Evolutionary conservation across 2,113 vertebrate species (phyloP).

Genomic region (Leucopternis melanops): DNA sequence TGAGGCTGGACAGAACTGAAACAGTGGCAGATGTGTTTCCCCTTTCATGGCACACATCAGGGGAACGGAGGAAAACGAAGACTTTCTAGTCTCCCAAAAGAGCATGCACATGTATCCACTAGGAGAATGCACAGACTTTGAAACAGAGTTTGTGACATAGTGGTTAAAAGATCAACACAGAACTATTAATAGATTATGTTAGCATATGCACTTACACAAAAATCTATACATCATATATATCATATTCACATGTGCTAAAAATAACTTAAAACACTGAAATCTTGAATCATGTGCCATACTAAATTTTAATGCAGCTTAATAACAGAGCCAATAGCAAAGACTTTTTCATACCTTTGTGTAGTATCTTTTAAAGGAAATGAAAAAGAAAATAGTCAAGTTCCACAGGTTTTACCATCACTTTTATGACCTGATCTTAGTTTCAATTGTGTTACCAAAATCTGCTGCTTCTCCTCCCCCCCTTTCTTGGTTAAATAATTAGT

Average conservation of each 20-base stretch:
- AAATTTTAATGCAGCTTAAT: neutral
- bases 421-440: neutral
- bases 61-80: fast-evolving
- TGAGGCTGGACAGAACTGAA: neutral
- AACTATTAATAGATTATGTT: neutral
- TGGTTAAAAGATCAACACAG: neutral
- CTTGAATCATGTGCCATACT: neutral
- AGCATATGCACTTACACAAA: neutral
- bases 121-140: neutral
- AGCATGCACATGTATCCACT: fast-evolving
- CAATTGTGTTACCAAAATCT: neutral
- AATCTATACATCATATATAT: fast-evolving
- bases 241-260: neutral
- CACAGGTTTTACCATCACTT: neutral
- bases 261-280: neutral
- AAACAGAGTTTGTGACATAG: neutral
- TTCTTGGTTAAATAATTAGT: neutral
- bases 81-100: neutral
- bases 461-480: neutral
- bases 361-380: neutral
- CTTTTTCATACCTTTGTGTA: neutral
- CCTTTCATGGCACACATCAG: neutral
- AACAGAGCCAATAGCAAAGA: neutral
- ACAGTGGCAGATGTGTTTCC: neutral
- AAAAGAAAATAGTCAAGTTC: neutral